Base-by-base conservation (phyloP, 2,888 invertebrate species). In the Anticlea derivata region DNA sequence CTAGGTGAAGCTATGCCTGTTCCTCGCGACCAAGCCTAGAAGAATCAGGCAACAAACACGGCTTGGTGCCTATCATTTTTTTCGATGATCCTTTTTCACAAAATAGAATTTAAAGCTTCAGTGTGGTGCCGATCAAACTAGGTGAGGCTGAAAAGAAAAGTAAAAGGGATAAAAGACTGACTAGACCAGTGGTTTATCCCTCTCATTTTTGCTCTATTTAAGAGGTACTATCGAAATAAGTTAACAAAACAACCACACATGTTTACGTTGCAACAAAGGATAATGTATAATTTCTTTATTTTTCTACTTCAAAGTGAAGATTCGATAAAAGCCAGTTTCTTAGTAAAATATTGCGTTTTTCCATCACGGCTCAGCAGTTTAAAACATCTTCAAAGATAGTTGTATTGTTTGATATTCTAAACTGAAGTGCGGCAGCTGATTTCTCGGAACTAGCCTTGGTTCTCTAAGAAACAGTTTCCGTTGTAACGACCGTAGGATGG, bases 391-490 rank as follows among this genome's bases (percentile, higher is more conserved):
- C 27, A 50, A 44, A 44, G 44, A 13, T 37, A 12, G 2, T 13
- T 4, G 10, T n/a, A 39, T 64, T 69, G 70, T 68, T 70, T 64
- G 53, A 44, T 63, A 45, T 63, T 60, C 29, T 55, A 45, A 17
- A 11, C 31, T 65, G 64, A 64, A 43, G 39, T 22, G 43, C 20
- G 40, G 30, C 66, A 66, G 55, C 66, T 39, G 64, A 57, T 54
- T 56, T 51, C 44, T 5, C 7, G 35, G 56, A 60, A 45, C 24
- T 24, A 20, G 12, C 20, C 11, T 35, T 7, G 5, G 20, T 33
- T 17, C 20, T 13, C 5, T 33, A 33, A 17, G 17, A 2, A 3
- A 4, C 4, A 4, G 17, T 17, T 17, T n/a, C n/a, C n/a, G 4
- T 17, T 17, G 4, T 17, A 4, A 4, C 17, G 17, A 17, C 1